Base-by-base conservation (phyloP, 1,140 invertebrate genomes). In the Lasioglossum albipes region DNA sequence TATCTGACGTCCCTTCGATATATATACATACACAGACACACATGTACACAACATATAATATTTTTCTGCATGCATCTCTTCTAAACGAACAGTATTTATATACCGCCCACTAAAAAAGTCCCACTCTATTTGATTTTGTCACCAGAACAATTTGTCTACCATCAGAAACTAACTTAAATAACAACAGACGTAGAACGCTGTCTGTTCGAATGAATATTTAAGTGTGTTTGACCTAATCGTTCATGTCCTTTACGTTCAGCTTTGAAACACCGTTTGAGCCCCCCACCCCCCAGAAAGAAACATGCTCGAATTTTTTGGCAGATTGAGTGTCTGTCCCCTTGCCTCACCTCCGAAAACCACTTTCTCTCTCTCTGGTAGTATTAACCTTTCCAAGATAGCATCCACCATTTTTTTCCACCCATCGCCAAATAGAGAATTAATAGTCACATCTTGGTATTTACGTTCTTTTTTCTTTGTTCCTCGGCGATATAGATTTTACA, bases 1-100 rank as follows among this genome's bases (percentile, higher is more conserved):
- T 87, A 86, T 77, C 75, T 85, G 86, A 89, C 67, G 82, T 68
- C 80, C 83, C 65, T 76, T 74, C 83, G 75, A 79, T n/a, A 59
- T n/a, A 59, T 20, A 16, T 54, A 54, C 78, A 83, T 65, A 85
- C 62, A 66, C 7, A 54, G n/a, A n/a, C n/a, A n/a, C n/a, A 54
- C 52, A 20, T 16, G 18, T 54, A 59, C 6, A 20, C 18, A 54
- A 5, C 78, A 83, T 65, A 85, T 52, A 67, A 12, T 10, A 49
- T 49, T 79, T 81, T 85, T 87, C 80, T 89, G 88, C 88, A 89
- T 89, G 88, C 88, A 72, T 85, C 64, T 65, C 52, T 54, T 54
- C 52, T 54, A 54, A 80, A 82, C 36, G 45, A 49, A 81, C 12
- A 76, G 49, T 80, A 68, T 49, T 49, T 49, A 18, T 54, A 54